These are phyloP conservation scores for Syngnathus typhle DNA, from an alignment of 2,113 vertebrate genomes.

Conservation along the genomic window DNA sequence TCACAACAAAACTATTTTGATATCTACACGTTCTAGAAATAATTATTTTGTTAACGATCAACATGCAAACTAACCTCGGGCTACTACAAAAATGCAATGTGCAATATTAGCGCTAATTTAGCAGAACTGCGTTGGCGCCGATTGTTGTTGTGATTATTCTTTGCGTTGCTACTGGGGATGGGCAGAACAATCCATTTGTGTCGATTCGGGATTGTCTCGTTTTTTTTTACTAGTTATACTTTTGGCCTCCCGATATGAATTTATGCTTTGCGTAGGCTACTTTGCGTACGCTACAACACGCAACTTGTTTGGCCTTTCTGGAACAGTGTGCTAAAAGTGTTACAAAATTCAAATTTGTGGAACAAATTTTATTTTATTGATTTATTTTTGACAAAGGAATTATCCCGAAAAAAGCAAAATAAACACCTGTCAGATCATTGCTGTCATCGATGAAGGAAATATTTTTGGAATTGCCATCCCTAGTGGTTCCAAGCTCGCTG, in stretches of 20 bases:
- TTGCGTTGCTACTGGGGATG: constrained; percentile 55
- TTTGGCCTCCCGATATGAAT: neutral
- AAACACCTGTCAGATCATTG: neutral
- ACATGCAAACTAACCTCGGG: constrained; percentile 64
- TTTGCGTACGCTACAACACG: too few relatives aligned
- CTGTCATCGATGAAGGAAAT: neutral
- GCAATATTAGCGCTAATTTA: constrained; percentile 61
- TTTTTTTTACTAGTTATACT: neutral
- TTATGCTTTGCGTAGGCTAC: neutral
- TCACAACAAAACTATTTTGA: constrained; percentile 69
- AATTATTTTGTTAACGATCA: constrained; percentile 71
- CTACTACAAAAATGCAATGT: constrained; percentile 62
- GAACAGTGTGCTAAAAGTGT: too few relatives aligned
- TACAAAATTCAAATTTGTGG: neutral
- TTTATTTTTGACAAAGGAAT: neutral
- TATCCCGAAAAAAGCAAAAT: neutral
- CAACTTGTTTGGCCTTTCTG: too few relatives aligned
- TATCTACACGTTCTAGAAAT: constrained; percentile 68
- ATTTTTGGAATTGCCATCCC: neutral
- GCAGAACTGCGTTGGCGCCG: constrained; percentile 49
- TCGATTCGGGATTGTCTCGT: too few relatives aligned
- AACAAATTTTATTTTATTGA: neutral
- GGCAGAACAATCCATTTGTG: neutral
- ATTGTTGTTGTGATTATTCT: constrained; percentile 75
- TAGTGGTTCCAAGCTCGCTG: neutral